phyloP scores from a whole-genome alignment of 2,113 vertebrate species.

The Percopsis transmontana region DNA sequence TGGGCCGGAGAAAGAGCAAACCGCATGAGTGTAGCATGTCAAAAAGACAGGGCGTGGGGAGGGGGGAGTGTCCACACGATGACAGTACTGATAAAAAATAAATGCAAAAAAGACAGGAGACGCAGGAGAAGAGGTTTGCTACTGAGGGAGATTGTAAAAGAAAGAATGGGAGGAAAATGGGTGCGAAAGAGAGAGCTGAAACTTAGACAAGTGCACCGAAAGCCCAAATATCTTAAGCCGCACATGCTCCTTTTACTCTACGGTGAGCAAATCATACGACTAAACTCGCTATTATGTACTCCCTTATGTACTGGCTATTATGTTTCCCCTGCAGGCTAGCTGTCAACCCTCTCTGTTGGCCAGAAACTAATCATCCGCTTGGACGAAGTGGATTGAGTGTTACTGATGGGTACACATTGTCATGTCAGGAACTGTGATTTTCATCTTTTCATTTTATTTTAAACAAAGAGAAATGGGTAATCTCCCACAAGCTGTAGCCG shows the following conservation, averaged over 20 bases:
- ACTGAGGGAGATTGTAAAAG: neutral
- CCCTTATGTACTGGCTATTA: too few relatives aligned
- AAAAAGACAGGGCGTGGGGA: constrained; percentile 36
- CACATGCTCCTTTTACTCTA: constrained; percentile 3
- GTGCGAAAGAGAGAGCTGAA: neutral
- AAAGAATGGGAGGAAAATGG: neutral
- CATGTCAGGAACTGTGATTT: constrained; percentile 2
- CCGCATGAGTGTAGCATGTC: constrained; percentile 45
- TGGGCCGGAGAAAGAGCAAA: constrained; percentile 26
- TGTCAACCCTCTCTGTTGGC: too few relatives aligned
- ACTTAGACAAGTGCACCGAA: neutral
- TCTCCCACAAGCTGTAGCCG: constrained; percentile 43
- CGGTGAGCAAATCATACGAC: constrained; percentile 20
- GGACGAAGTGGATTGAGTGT: too few relatives aligned
- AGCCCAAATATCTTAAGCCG: neutral
- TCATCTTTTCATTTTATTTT: neutral
- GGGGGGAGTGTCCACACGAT: constrained; percentile 6
- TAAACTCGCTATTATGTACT: constrained; percentile 6
- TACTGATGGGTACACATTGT: neutral
- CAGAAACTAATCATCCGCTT: too few relatives aligned
- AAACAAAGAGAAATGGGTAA: constrained; percentile 37
- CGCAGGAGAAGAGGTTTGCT: neutral
- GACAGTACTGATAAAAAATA: constrained; percentile 40
- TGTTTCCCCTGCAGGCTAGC: too few relatives aligned
- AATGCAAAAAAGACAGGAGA: constrained; percentile 10